phyloP scores from a whole-genome alignment of 2,113 vertebrate genomes.

The Lutjanus erythropterus region DNA sequence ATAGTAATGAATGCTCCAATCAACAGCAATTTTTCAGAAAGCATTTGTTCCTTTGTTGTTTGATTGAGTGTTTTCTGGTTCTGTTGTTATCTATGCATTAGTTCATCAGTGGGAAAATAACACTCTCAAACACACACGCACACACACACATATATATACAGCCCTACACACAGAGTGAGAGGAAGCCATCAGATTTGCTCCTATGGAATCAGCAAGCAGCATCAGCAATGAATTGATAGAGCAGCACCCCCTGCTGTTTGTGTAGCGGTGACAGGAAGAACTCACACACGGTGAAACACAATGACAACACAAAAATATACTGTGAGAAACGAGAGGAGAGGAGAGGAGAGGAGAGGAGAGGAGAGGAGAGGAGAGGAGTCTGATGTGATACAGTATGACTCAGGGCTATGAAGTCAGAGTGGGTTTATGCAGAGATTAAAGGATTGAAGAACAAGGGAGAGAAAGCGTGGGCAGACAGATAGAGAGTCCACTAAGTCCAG shows the following conservation, averaged over 20 bases:
- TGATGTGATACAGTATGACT: conserved; percentile 74
- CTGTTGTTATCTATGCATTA: neutral
- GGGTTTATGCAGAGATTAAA: conserved; percentile 77
- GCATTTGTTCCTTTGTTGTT: neutral
- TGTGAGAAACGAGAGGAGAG: neutral
- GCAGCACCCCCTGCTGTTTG: conserved; percentile 64
- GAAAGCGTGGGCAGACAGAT: conserved; percentile 59
- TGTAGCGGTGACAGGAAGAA: conserved; percentile 34
- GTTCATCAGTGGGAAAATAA: neutral
- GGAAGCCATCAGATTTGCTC: conserved; percentile 29
- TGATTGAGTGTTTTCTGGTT: neutral
- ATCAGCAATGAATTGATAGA: conserved; percentile 23
- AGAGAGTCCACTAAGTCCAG: conserved; percentile 49
- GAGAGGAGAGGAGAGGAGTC: conserved; percentile 25
- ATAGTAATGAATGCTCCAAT: neutral
- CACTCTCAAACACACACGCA: neutral
- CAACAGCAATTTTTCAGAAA: neutral
- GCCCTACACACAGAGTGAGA: neutral
- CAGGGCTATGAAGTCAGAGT: conserved; percentile 74
- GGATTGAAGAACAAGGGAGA: conserved; percentile 70
- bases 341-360: conserved; percentile 18
- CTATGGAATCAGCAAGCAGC: conserved; percentile 14
- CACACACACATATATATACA: neutral
- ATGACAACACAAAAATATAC: neutral
- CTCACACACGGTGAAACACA: neutral